phyloP scores from a whole-genome alignment of 1,140 invertebrate genomes.

The Apocrypta bakeri region DNA sequence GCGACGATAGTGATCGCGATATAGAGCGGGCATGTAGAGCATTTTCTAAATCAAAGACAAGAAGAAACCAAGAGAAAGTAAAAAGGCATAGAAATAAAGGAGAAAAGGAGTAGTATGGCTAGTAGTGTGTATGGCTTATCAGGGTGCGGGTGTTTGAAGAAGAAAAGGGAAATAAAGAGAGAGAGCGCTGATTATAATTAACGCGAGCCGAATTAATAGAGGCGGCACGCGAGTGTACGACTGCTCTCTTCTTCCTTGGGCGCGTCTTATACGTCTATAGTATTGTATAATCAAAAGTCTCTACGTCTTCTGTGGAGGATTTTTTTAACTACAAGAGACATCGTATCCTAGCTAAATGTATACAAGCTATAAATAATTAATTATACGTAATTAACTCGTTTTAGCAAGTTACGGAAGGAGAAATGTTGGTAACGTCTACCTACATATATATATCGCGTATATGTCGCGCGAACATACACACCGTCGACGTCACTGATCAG shows the following conservation, averaged over 20 bases:
- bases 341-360: too few species aligned
- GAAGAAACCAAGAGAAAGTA: not conserved
- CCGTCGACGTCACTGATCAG: not conserved
- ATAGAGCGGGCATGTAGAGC: constrained; percentile 61
- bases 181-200: constrained; percentile 71
- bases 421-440: not conserved
- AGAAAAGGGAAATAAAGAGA: constrained; percentile 19
- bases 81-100: not conserved
- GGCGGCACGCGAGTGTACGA: constrained; percentile 65
- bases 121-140: not conserved
- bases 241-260: constrained; percentile 31
- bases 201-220: constrained; percentile 68
- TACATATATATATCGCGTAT: too few species aligned
- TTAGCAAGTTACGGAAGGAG: not conserved
- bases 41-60: constrained; percentile 73
- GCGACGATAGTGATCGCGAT: too few species aligned
- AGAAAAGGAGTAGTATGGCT: constrained; percentile 5
- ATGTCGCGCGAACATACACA: not conserved
- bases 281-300: too few species aligned
- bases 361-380: too few species aligned
- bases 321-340: too few species aligned
- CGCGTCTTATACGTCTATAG: constrained; percentile 24
- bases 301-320: too few species aligned
- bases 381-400: not conserved
- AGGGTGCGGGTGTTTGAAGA: constrained; percentile 43